phyloP scores from a whole-genome alignment of 2,888 invertebrate genomes.

The Spatulosminthurus flaviceps region DNA sequence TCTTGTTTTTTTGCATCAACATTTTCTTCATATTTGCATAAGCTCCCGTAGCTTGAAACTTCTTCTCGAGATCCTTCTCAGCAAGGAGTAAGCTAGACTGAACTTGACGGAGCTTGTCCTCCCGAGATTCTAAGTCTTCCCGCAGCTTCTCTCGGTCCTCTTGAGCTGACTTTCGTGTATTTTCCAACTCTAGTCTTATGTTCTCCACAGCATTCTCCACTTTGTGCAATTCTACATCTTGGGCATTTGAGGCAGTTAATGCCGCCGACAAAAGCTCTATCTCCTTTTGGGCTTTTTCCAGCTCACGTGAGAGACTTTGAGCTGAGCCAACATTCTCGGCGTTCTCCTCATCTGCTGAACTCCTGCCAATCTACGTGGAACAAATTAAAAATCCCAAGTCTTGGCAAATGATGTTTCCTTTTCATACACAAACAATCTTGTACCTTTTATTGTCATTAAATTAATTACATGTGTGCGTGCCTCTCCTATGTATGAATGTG shows the following conservation, averaged over 20 bases:
- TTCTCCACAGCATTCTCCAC: slow-evolving; percentile 57
- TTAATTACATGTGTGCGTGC: too few relatives aligned
- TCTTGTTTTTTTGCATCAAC: slow-evolving; percentile 70
- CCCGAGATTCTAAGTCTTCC: slow-evolving; percentile 59
- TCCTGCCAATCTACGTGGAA: slow-evolving; percentile 22
- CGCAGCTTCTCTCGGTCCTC: slow-evolving; percentile 65
- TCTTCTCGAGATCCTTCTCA: slow-evolving; percentile 70
- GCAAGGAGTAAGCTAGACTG: slow-evolving; percentile 69
- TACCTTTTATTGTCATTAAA: too few relatives aligned
- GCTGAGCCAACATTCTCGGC: slow-evolving; percentile 10
- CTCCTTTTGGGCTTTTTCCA: slow-evolving; percentile 54
- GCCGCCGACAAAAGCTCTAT: slow-evolving; percentile 54
- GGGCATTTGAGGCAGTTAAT: slow-evolving; percentile 20
- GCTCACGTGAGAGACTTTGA: slow-evolving; percentile 55
- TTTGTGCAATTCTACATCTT: slow-evolving; percentile 54
- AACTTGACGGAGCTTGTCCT: slow-evolving; percentile 64
- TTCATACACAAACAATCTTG: too few relatives aligned
- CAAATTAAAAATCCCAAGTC: not conserved
- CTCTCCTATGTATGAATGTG: not conserved
- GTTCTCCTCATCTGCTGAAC: not conserved
- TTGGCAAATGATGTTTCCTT: not conserved
- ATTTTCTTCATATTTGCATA: slow-evolving; percentile 71
- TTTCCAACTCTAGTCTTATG: slow-evolving; percentile 63
- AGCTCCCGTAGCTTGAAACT: slow-evolving; percentile 71
- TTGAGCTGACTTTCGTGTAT: slow-evolving; percentile 41